Percentiles rank a stretch among this genome's conserved stretches.
Conservation (phyloP, 1,140 invertebrate genomes). For the Ceratina calcarata region DNA sequence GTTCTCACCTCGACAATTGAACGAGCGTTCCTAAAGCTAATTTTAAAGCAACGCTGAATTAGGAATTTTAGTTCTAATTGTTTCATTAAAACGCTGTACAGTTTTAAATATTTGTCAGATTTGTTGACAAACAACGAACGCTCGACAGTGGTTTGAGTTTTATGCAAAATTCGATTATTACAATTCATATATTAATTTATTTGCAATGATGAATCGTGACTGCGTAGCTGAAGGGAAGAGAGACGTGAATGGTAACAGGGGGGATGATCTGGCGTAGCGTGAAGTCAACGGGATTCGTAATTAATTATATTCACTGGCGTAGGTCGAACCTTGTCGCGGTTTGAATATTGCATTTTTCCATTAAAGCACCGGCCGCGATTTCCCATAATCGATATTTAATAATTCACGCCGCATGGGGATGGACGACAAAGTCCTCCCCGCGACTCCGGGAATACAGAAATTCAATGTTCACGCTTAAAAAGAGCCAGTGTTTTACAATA, state of each 20-base stretch:
- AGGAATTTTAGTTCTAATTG: too few relatives aligned
- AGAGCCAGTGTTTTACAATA: constrained; percentile 41
- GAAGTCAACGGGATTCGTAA: constrained; percentile 46
- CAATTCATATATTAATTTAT: too few relatives aligned
- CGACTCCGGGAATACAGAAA: constrained; percentile 23
- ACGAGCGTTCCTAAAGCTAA: too few relatives aligned
- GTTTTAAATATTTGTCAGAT: too few relatives aligned
- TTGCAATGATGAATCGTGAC: too few relatives aligned
- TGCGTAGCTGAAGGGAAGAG: too few relatives aligned
- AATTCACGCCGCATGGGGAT: constrained; percentile 24
- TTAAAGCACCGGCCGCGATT: constrained; percentile 44
- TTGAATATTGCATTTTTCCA: constrained; percentile 63
- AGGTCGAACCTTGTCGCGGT: constrained; percentile 46
- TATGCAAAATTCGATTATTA: too few relatives aligned
- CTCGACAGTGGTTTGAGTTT: too few relatives aligned
- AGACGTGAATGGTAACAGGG: background rate
- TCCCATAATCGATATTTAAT: constrained; percentile 60
- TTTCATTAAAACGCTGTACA: too few relatives aligned
- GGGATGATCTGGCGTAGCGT: constrained; percentile 11
- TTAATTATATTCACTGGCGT: constrained; percentile 53
- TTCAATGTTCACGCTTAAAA: constrained; percentile 47
- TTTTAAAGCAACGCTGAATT: too few relatives aligned
- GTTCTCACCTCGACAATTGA: background rate
- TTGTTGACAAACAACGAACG: too few relatives aligned
- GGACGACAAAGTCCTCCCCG: background rate